Conservation (phyloP, 2,888 invertebrate genomes). For the Zygothrica quintamaculata region DNA sequence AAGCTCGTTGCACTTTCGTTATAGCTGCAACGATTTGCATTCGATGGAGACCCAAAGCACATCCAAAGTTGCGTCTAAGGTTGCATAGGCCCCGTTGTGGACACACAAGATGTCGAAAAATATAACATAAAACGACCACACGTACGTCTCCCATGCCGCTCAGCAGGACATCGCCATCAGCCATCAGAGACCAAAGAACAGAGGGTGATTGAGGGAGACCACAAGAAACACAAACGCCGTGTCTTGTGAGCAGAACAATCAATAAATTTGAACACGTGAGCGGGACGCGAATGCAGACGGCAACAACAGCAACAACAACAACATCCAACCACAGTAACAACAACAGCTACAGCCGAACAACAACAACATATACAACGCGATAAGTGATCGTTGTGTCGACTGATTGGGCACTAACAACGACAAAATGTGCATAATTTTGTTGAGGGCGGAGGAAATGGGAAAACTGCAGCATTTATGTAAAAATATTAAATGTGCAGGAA, state of each 20-base stretch:
- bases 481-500: conserved; percentile 13
- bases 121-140: conserved; percentile 83
- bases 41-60: conserved; percentile 33
- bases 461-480: conserved; percentile 14
- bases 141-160: conserved; percentile 84
- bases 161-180: conserved; percentile 82
- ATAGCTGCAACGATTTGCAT: conserved; percentile 62
- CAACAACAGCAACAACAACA: conserved; percentile 48
- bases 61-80: conserved; percentile 57
- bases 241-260: conserved; percentile 82
- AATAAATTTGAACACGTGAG: conserved; percentile 85
- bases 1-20: conserved; percentile 62
- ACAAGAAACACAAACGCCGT: conserved; percentile 64
- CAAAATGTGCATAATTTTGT: conserved; percentile 17
- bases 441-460: background rate
- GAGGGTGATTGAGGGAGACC: conserved; percentile 19
- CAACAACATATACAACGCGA: conserved; percentile 53
- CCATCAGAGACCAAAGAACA: conserved; percentile 23
- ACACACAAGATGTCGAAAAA: conserved; percentile 77
- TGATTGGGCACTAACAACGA: conserved; percentile 68
- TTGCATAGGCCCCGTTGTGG: conserved; percentile 61
- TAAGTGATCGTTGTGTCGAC: conserved; percentile 77
- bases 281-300: conserved; percentile 72
- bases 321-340: conserved; percentile 25
- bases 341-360: conserved; percentile 20